Conservation (phyloP, 2,797 vertebrate species). For the Mormyrops attenuatus region DNA sequence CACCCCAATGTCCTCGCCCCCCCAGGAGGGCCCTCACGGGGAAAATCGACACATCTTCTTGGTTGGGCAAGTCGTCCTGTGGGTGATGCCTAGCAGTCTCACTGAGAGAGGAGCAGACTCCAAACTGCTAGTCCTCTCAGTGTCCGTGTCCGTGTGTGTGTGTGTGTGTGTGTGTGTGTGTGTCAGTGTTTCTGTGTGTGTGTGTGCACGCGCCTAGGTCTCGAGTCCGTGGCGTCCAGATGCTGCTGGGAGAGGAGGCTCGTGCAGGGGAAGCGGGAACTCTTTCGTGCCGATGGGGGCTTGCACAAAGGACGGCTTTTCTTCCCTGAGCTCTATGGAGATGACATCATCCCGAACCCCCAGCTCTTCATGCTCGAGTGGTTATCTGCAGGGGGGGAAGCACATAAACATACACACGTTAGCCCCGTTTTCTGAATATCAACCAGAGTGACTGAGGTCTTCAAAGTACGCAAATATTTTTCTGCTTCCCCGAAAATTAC, state of each 20-base stretch:
- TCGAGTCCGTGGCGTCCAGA: conserved; percentile 45
- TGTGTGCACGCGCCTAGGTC: neutral
- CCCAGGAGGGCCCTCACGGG: conserved; percentile 64
- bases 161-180: neutral
- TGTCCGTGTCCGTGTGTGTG: neutral
- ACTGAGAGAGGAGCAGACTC: conserved; percentile 48
- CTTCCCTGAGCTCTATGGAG: conserved; percentile 42
- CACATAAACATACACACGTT: conserved; percentile 2
- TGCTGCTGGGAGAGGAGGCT: conserved; percentile 46
- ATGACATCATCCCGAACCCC: conserved; percentile 63
- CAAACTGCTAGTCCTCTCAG: conserved; percentile 32
- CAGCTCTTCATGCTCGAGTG: conserved; percentile 36
- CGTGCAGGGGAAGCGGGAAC: conserved; percentile 39
- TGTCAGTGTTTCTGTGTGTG: neutral
- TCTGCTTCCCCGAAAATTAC: neutral
- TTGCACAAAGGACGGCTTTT: conserved; percentile 58
- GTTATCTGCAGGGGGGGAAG: conserved; percentile 24
- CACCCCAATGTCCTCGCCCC: conserved; percentile 52
- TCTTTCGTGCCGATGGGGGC: conserved; percentile 44
- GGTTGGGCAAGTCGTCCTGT: conserved; percentile 71
- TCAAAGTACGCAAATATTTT: neutral
- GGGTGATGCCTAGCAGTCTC: conserved; percentile 58
- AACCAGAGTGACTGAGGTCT: neutral
- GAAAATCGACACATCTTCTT: conserved; percentile 73
- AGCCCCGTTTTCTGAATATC: neutral